A percentile compares a stretch with the other conserved stretches of the same genome.
Conservation (phyloP, 1,140 invertebrate genomes). For the Drosophila nebulosa region DNA sequence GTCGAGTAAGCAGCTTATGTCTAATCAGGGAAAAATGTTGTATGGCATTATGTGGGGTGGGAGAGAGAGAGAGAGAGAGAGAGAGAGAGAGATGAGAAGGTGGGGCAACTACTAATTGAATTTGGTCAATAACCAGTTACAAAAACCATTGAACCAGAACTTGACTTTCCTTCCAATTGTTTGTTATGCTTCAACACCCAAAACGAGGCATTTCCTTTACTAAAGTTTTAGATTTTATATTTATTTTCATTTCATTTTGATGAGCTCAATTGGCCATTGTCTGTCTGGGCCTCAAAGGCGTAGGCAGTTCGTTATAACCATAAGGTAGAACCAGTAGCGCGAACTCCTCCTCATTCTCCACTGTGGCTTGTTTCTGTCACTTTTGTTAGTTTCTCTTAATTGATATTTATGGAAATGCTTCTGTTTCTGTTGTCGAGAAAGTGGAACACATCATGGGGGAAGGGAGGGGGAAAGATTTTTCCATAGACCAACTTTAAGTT, state of each 20-base stretch:
- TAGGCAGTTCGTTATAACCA: conserved; percentile 37
- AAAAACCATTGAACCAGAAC: conserved; percentile 54
- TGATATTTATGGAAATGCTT: conserved; percentile 75
- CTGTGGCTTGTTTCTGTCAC: conserved; percentile 59
- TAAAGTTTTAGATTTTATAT: conserved; percentile 20
- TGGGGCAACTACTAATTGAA: neutral
- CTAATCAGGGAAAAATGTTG: neutral
- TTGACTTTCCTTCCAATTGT: conserved; percentile 37
- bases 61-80: conserved; percentile 14
- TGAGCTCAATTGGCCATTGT: conserved; percentile 27
- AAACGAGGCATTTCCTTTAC: conserved; percentile 20
- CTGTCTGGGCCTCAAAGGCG: conserved; percentile 17
- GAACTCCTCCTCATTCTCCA: conserved; percentile 23
- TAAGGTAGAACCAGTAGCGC: conserved; percentile 13
- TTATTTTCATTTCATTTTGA: conserved; percentile 46
- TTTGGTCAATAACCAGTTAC: neutral
- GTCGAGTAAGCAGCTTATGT: conserved; percentile 18
- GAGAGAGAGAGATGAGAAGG: neutral
- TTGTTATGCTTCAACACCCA: conserved; percentile 40
- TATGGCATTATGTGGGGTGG: neutral
- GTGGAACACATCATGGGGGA: conserved; percentile 64
- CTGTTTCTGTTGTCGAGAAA: conserved; percentile 35
- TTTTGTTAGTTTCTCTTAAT: conserved; percentile 69
- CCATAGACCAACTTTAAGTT: neutral
- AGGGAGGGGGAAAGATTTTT: conserved; percentile 11